Base-by-base conservation (phyloP, 2,797 vertebrate genomes). In the Bryconaethiops microstoma region DNA sequence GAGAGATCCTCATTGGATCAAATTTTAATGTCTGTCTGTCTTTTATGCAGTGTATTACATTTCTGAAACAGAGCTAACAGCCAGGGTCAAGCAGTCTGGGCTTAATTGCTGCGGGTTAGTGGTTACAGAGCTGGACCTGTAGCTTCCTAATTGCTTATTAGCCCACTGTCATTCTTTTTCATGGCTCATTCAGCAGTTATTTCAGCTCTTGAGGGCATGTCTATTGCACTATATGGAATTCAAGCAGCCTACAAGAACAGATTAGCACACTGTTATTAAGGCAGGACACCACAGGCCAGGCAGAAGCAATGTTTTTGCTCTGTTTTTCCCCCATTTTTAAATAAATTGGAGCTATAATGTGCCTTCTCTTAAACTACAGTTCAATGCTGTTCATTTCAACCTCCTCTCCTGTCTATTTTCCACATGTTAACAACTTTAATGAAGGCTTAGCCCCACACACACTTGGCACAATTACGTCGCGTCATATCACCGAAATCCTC, bases 1-100 rank as follows among this genome's bases (percentile, higher is more conserved):
- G 35, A 85, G 77, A 60, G 86, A 77, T 65, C 78, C 45, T 85
- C 52, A n/a, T 48, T 76, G 72, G 84, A 88, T 85, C 80, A 40
- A 50, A 55, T 86, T 84, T 82, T 79, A 80, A 83, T 79, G 79
- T n/a, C 60, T 77, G 77, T 54, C 48, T 72, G 64, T 80, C 54
- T 45, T 76, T 75, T 55, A 23, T 73, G 25, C 10, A 50, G 59
- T 71, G 16, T 35, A 12, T 84, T 87, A 67, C 42, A 6, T 29
- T 75, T 74, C 6, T 55, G 35, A 81, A 69, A 45, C 64, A 78
- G 19, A 8, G 25, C 77, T 62, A 81, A 52, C 19, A 64, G 25
- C 14, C 7, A 9, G 50, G 80, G 83, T 29, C 59, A 48, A 14
- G 25, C 45, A 8, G 5, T 74, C 76, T 52, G 50, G n/a, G 42